These are phyloP conservation scores for Tenthredo distinguenda DNA, from an alignment of 2,888 invertebrate species.

Conservation along the genomic window DNA sequence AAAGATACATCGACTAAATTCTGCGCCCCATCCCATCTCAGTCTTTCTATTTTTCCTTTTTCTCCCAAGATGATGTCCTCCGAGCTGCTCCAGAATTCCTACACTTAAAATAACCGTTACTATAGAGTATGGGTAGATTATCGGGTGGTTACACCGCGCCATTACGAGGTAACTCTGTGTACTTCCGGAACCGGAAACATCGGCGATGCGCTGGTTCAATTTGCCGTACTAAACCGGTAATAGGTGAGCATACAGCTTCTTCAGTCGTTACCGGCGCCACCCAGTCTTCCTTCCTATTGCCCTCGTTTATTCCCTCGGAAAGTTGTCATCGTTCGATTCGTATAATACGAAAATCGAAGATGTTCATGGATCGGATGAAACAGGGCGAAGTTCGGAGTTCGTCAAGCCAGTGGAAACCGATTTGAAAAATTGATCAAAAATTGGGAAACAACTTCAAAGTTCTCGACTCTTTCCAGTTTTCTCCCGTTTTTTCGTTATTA, in stretches of 20 bases:
- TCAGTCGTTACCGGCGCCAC: slow-evolving; percentile 20
- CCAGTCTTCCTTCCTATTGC: slow-evolving; percentile 23
- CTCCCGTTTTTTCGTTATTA: not conserved
- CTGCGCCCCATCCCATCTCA: no score
- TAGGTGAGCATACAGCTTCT: slow-evolving; percentile 22
- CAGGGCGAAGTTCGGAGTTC: not conserved
- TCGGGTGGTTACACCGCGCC: slow-evolving; percentile 37
- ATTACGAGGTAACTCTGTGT: slow-evolving; percentile 23
- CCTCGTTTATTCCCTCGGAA: not conserved
- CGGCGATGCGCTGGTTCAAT: slow-evolving; percentile 51
- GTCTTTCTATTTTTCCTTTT: not conserved
- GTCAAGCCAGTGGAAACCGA: not conserved
- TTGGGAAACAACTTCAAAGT: not conserved
- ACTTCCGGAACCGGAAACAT: slow-evolving; percentile 51
- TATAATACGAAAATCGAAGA: not conserved
- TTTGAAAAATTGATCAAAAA: not conserved
- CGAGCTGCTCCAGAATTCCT: not conserved
- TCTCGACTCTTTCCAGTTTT: not conserved
- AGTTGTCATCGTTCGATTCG: not conserved
- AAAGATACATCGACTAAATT: not conserved
- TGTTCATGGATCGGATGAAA: not conserved
- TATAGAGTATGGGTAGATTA: not conserved
- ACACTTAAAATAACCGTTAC: not conserved
- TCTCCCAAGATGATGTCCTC: not conserved
- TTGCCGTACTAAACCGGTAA: slow-evolving; percentile 50